Conservation (phyloP, 2,797 vertebrate species). For the Coranthus polyacanthus region DNA sequence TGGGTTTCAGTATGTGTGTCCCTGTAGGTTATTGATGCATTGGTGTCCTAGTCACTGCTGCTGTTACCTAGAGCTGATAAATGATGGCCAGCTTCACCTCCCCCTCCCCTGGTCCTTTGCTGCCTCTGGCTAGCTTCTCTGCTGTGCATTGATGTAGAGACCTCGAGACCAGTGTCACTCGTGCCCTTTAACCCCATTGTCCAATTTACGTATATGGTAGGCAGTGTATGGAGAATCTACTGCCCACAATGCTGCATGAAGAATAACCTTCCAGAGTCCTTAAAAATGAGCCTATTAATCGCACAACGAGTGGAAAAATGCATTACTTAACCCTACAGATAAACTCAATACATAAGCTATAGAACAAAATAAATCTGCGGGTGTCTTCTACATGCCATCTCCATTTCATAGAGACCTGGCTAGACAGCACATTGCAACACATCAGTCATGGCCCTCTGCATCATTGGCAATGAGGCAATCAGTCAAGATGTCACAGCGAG, state of each 20-base stretch:
- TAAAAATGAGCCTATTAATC: slow-evolving; percentile 33
- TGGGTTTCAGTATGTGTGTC: slow-evolving; percentile 38
- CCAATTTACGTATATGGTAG: slow-evolving; percentile 37
- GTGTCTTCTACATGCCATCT: slow-evolving; percentile 28
- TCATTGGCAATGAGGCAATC: slow-evolving; percentile 68
- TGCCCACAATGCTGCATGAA: slow-evolving; percentile 10
- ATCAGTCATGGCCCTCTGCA: slow-evolving; percentile 62
- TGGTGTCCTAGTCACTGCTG: slow-evolving; percentile 56
- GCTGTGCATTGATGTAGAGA: slow-evolving; percentile 57
- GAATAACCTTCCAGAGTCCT: slow-evolving; percentile 34
- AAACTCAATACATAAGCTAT: slow-evolving; percentile 13
- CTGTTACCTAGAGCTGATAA: slow-evolving; percentile 70
- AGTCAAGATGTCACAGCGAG: slow-evolving; percentile 72
- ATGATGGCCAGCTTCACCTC: slow-evolving; percentile 51
- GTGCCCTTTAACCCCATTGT: slow-evolving; percentile 53
- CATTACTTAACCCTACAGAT: slow-evolving; percentile 13
- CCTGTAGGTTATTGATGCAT: slow-evolving; percentile 64
- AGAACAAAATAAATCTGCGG: slow-evolving; percentile 33
- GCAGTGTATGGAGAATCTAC: slow-evolving; percentile 10
- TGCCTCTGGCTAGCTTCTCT: slow-evolving; percentile 54
- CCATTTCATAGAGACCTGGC: slow-evolving; percentile 34
- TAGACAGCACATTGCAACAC: slow-evolving; percentile 32
- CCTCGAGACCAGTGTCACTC: slow-evolving; percentile 33
- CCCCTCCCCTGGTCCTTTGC: slow-evolving; percentile 43
- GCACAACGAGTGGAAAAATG: background rate